phyloP scores from a whole-genome alignment of 2,113 vertebrate species.

The Myiozetetes cayanensis region DNA sequence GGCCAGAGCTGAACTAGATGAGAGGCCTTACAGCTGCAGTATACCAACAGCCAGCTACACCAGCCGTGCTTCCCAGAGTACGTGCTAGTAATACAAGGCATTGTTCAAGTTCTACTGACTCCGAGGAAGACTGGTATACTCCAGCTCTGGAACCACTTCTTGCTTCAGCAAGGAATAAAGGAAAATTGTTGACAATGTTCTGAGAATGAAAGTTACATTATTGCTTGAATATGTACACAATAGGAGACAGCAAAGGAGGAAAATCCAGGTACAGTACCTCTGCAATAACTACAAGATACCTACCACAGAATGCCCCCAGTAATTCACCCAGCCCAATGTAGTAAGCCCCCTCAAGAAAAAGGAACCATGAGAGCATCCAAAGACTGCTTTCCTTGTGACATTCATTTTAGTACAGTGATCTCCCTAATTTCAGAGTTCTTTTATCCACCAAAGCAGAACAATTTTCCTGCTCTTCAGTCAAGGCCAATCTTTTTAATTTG shows the following conservation, averaged over 20 bases:
- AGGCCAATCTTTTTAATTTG: neutral
- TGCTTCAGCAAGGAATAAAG: neutral
- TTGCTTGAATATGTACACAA: neutral
- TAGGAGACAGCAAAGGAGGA: neutral
- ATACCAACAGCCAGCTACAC: rapidly evolving
- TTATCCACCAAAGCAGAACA: neutral
- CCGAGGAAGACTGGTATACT: neutral
- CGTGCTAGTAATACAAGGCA: neutral
- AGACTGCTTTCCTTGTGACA: neutral
- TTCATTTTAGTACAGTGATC: neutral
- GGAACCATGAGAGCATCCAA: neutral
- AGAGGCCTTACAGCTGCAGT: neutral
- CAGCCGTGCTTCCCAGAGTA: neutral
- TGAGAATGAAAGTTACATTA: neutral
- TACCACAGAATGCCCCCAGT: neutral
- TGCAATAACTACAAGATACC: neutral
- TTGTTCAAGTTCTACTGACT: neutral
- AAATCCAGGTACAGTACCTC: neutral
- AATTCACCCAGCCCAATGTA: neutral
- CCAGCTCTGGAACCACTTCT: neutral
- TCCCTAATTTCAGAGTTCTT: neutral
- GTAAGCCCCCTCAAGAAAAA: neutral
- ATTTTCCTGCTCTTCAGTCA: neutral
- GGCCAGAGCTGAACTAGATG: neutral
- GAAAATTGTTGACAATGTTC: neutral